These are phyloP conservation scores for Numenius phaeopus DNA, from an alignment of 2,797 vertebrate species.

Conservation along the genomic window DNA sequence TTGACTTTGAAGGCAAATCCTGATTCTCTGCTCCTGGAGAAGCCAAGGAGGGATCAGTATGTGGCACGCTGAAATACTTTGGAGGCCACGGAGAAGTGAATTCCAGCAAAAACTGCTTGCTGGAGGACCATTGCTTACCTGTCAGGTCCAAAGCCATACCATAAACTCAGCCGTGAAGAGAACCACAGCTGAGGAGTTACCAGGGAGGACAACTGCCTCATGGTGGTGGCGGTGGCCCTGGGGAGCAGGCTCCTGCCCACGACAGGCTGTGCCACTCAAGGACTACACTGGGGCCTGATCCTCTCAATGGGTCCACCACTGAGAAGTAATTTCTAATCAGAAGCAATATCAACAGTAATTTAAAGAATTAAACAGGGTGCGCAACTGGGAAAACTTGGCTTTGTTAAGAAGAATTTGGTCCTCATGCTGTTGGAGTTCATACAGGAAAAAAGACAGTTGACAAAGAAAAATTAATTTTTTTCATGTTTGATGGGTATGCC, in stretches of 20 bases:
- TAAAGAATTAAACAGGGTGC: background rate
- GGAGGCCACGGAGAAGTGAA: background rate
- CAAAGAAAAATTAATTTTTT: background rate
- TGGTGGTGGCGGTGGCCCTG: background rate
- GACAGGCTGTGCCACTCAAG: background rate
- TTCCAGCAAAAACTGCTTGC: background rate
- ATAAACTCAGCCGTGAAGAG: background rate
- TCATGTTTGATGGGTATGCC: background rate
- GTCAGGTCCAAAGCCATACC: background rate
- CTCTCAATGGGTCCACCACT: rapidly evolving
- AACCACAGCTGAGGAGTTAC: background rate
- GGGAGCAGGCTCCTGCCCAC: background rate
- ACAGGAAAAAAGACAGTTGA: background rate
- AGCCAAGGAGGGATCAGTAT: background rate
- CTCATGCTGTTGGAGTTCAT: background rate
- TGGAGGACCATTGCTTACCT: background rate
- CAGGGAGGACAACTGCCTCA: background rate
- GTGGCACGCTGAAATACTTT: background rate
- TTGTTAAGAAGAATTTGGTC: background rate
- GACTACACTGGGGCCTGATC: background rate
- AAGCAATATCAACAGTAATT: background rate
- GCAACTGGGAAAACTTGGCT: background rate
- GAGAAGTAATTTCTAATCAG: background rate
- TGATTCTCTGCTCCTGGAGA: background rate
- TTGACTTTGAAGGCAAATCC: background rate